phyloP scores from a whole-genome alignment of 2,888 invertebrate genomes.

The Clistopyga incitator region DNA sequence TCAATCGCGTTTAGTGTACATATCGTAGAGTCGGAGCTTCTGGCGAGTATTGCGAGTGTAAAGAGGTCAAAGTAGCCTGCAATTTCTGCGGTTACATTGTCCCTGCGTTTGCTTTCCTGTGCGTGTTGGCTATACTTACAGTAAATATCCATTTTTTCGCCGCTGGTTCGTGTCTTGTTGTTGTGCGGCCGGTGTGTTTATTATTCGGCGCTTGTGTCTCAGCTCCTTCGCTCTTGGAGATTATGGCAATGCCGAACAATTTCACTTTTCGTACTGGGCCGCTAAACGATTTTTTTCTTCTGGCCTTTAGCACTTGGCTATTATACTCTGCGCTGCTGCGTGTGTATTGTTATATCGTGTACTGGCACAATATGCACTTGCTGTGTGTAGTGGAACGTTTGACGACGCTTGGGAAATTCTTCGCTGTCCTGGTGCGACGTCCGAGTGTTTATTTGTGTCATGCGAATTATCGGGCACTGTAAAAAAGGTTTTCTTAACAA shows the following conservation, averaged over 20 bases:
- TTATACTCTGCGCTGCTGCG: background rate
- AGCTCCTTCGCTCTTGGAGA: background rate
- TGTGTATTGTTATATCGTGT: background rate
- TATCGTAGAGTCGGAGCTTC: background rate
- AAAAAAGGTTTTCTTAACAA: background rate
- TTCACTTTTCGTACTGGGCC: conserved; percentile 81
- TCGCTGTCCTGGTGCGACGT: conserved; percentile 70
- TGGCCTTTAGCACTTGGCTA: conserved; percentile 10
- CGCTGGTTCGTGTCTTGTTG: background rate
- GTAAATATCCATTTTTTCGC: background rate
- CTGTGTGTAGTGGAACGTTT: conserved; percentile 15
- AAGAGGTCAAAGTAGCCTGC: conserved; percentile 35
- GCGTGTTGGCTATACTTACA: background rate
- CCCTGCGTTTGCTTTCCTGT: conserved; percentile 30
- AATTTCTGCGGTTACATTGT: conserved; percentile 41
- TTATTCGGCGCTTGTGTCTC: background rate
- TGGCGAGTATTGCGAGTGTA: conserved; percentile 12
- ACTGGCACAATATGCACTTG: background rate
- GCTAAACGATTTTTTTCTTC: conserved; percentile 74
- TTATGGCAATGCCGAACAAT: conserved; percentile 72
- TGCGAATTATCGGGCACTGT: conserved; percentile 53
- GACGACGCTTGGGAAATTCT: conserved; percentile 74
- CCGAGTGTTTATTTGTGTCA: conserved; percentile 64
- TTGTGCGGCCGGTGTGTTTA: background rate
- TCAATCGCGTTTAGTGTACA: conserved; percentile 20